Evolutionary conservation across 2,888 invertebrate genomes (phyloP), one percentile per base, ranked within the genome.

Genomic region (Digitonthophagus gazella): DNA sequence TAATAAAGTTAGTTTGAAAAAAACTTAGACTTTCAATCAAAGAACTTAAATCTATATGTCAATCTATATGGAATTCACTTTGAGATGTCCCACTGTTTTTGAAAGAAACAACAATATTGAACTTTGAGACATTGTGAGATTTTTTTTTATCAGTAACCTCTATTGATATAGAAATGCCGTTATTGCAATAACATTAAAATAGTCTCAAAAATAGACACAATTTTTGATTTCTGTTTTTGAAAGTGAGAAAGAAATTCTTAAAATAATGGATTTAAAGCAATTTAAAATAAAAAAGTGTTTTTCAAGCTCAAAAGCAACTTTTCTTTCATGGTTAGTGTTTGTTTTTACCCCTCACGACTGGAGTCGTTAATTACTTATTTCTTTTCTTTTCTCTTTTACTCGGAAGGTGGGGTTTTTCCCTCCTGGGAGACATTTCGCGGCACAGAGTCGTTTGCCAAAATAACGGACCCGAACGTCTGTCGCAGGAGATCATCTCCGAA

Each of bases 321-420:
- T 57, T 15, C 16, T 57, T 57, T 57, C 57, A 14, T 5, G 57
- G 57, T 15, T 57, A 15, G 57, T 57, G 14, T 61, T 61, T 61
- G 58, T 58, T 18, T 18, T 18, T 5, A 19, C 14, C 3, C 18
- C n/a, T 14, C 58, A 8, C 11, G 58, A 58, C n/a, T 18, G 15
- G 15, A 19, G 61, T 61, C 61, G 61, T 61, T 61, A 61, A 61
- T 61, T 61, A 61, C 61, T 18, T 20, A 20, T 20, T 61, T 61
- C n/a, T 20, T 61, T 16, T 15, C 18, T 61, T 61, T 61, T 61
- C 61, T 19, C 61, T 16, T n/a, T 5, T 4, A 18, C 20, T 58
- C n/a, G 28, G 6, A 44, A 44, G 28, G 28, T 44, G 28, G 28
- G 8, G 28, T 44, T 44, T 44, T 14, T 14, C 57, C 57, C 14